Percentiles rank a stretch among this genome's conserved stretches.
Conservation (phyloP, 2,797 vertebrate genomes). For the Carduelis carduelis region DNA sequence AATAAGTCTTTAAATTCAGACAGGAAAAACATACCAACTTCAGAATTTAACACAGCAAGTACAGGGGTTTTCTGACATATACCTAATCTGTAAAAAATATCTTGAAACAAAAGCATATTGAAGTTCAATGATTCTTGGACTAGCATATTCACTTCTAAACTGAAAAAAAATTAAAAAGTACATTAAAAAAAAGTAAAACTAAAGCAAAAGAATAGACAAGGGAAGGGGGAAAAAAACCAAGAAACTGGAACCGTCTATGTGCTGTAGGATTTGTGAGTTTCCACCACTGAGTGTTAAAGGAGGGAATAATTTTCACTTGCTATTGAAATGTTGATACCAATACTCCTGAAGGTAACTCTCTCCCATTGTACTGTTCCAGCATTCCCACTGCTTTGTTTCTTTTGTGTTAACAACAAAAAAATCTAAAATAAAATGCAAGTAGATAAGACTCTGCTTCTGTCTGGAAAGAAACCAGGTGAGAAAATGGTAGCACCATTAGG, state of each 20-base stretch:
- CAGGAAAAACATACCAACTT: not conserved
- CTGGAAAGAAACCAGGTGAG: not conserved
- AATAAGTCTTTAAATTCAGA: not conserved
- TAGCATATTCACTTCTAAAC: not conserved
- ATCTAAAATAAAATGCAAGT: not conserved
- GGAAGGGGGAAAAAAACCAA: rapidly evolving
- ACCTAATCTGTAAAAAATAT: not conserved
- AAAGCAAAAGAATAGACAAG: not conserved
- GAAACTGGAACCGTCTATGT: not conserved
- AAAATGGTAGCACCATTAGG: not conserved
- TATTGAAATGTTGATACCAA: not conserved
- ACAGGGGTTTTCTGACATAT: not conserved
- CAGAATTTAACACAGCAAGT: not conserved
- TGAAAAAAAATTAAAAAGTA: not conserved
- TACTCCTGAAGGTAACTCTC: not conserved
- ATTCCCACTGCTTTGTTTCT: not conserved
- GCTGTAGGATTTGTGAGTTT: not conserved
- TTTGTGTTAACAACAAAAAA: not conserved
- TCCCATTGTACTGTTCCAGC: not conserved
- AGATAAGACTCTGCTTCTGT: not conserved
- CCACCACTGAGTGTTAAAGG: not conserved
- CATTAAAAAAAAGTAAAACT: not conserved
- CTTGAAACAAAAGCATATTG: not conserved
- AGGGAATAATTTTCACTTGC: not conserved
- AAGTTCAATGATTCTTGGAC: not conserved